Evolutionary conservation across 1,140 invertebrate genomes (phyloP).

Genomic region (Temnothorax longispinosus): DNA sequence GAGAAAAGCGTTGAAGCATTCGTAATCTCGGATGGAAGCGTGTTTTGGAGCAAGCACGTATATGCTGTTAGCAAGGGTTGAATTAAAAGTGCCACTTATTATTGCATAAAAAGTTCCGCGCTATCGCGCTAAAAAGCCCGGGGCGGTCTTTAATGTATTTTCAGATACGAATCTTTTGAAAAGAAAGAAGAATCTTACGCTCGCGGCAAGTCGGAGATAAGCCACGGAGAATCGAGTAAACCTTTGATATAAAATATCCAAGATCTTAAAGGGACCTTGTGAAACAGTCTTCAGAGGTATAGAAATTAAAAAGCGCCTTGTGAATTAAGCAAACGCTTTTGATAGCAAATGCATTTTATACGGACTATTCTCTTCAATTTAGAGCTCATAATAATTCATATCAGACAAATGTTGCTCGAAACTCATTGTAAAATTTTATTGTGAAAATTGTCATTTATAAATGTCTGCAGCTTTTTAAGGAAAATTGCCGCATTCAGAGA

Average conservation of each 20-base stretch:
- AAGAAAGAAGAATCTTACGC: constrained; percentile 32
- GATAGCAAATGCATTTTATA: not conserved
- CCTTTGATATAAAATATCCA: constrained; percentile 45
- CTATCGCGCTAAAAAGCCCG: constrained; percentile 27
- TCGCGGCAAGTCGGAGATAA: constrained; percentile 40
- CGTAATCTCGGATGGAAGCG: constrained; percentile 26
- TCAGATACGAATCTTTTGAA: constrained; percentile 54
- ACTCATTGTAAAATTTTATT: not conserved
- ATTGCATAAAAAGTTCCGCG: constrained; percentile 37
- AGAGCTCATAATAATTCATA: not conserved
- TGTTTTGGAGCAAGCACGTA: constrained; percentile 4
- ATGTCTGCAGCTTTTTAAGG: not conserved
- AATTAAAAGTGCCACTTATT: constrained; percentile 59
- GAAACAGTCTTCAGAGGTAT: constrained; percentile 18
- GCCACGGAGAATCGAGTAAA: constrained; percentile 49
- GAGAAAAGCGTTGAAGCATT: constrained; percentile 63
- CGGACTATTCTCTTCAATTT: not conserved
- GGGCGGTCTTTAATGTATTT: constrained; percentile 47
- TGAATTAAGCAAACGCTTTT: constrained; percentile 38
- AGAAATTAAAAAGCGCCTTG: constrained; percentile 35
- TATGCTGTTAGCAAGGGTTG: constrained; percentile 16
- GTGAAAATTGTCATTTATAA: not conserved
- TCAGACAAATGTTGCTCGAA: not conserved
- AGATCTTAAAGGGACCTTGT: constrained; percentile 20
- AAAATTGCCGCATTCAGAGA: not conserved